Evolutionary conservation across 2,888 invertebrate species (phyloP).

Genomic region (Melitaea athalia): DNA sequence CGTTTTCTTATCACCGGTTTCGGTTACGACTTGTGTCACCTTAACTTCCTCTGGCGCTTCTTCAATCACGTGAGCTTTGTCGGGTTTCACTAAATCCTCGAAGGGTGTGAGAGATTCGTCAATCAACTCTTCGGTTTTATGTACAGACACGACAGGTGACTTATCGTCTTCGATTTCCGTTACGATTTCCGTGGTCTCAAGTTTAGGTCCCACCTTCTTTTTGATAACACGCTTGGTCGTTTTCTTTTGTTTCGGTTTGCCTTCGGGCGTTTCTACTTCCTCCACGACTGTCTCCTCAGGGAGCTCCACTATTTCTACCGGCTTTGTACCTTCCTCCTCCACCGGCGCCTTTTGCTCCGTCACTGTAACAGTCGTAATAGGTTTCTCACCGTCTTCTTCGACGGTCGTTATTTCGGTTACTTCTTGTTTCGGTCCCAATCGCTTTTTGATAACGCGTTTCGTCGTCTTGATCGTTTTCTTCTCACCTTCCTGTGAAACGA

Average conservation of each 20-base stretch:
- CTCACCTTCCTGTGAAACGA: slow-evolving; percentile 16
- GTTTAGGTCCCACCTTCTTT: slow-evolving; percentile 54
- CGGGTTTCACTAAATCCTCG: slow-evolving; percentile 39
- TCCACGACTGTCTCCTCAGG: slow-evolving; percentile 44
- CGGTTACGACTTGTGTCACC: not conserved
- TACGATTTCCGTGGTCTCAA: slow-evolving; percentile 37
- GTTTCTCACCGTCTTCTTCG: slow-evolving; percentile 49
- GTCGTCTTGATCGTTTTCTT: slow-evolving; percentile 42
- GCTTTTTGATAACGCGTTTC: slow-evolving; percentile 49
- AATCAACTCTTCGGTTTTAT: slow-evolving; percentile 24
- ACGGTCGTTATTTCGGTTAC: slow-evolving; percentile 49
- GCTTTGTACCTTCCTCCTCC: not conserved
- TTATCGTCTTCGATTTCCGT: slow-evolving; percentile 30
- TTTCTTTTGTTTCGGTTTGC: slow-evolving; percentile 50
- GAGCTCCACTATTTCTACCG: slow-evolving; percentile 48
- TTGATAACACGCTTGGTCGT: slow-evolving; percentile 39
- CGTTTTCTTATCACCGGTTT: not conserved
- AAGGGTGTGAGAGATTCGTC: slow-evolving; percentile 39
- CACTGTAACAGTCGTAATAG: slow-evolving; percentile 44
- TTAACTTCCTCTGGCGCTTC: slow-evolving; percentile 39
- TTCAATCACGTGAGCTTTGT: slow-evolving; percentile 33
- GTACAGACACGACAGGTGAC: slow-evolving; percentile 3
- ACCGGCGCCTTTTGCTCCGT: slow-evolving; percentile 19
- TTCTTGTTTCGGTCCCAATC: slow-evolving; percentile 36
- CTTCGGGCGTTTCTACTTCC: slow-evolving; percentile 41